Evolutionary conservation across 2,888 invertebrate genomes (phyloP), one percentile per base, ranked within the genome.

Genomic region (Keiferia lycopersicella): DNA sequence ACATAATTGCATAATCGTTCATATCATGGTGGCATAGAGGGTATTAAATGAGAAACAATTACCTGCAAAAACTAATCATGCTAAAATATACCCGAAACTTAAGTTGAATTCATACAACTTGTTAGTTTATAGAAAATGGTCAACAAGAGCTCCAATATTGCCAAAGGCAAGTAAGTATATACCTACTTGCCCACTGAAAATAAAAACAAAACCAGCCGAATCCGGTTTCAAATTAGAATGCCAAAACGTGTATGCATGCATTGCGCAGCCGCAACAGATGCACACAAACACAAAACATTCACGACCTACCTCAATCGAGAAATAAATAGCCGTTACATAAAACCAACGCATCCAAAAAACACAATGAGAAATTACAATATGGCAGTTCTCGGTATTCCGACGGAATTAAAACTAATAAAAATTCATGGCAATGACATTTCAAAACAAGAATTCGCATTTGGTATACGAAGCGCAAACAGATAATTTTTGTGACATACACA

Each of bases 401-500:
- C 34, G 14, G 53, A 26, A 53, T 53, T 75, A 75, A 78, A 75
- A 76, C 74, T 75, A 73, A 84, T 83, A 84, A 82, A 83, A 86
- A 83, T 81, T 83, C 81, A 79, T 77, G 56, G 34, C 56, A 56
- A 77, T 71, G 78, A 82, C 79, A 82, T 83, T 86, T 85, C 75
- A 80, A 81, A 78, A 79, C 79, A 76, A 76, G 34, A 64, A 66
- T 66, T 67, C 73, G 66, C 79, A 87, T 87, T 83, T 84, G 79
- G 69, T 65, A 63, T 71, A 73, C 78, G 74, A 75, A 73, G 77
- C 79, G 76, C 79, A 71, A 78, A 82, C 82, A 84, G 83, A 87
- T 84, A 84, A 82, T 87, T 87, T 86, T 87, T 79, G 85, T 83
- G 78, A 78, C 86, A 75, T n/a, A n/a, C 86, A 86, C 87, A 86